phyloP scores from a whole-genome alignment of 1,140 invertebrate genomes.

The Mamestra configurata region DNA sequence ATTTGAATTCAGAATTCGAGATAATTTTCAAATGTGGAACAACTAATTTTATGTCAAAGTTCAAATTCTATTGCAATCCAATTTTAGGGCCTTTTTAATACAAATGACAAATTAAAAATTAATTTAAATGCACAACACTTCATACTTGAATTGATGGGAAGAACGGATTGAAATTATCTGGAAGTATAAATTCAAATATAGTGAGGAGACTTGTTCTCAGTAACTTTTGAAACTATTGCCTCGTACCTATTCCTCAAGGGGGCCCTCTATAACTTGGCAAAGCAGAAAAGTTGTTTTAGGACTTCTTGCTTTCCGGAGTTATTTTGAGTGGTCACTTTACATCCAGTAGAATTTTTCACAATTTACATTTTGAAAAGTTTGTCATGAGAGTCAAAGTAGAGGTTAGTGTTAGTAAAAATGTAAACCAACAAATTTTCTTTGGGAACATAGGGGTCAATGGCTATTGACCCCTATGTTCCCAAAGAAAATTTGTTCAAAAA shows the following conservation, averaged over 20 bases:
- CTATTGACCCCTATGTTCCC: too few species aligned
- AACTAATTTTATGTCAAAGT: too few species aligned
- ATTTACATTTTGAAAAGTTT: neutral
- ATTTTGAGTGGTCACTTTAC: conserved; percentile 39
- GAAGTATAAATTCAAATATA: conserved; percentile 59
- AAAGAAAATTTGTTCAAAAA: too few species aligned
- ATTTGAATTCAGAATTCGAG: too few species aligned
- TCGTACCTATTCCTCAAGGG: conserved; percentile 66
- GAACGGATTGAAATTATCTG: too few species aligned
- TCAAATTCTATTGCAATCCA: too few species aligned
- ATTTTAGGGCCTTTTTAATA: too few species aligned
- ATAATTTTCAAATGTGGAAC: too few species aligned
- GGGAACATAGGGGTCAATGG: too few species aligned
- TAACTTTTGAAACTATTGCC: conserved; percentile 73
- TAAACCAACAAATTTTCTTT: neutral
- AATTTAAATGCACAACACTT: too few species aligned
- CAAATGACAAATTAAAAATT: too few species aligned
- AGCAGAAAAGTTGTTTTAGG: conserved; percentile 63
- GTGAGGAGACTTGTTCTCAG: conserved; percentile 52
- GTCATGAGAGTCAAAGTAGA: neutral
- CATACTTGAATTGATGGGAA: too few species aligned
- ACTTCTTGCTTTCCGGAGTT: conserved; percentile 46
- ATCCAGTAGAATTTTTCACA: conserved; percentile 10
- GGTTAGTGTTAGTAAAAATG: neutral
- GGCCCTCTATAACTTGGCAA: conserved; percentile 61